Base-by-base conservation (phyloP, 2,113 vertebrate species). In the Muntiacus muntjak region DNA sequence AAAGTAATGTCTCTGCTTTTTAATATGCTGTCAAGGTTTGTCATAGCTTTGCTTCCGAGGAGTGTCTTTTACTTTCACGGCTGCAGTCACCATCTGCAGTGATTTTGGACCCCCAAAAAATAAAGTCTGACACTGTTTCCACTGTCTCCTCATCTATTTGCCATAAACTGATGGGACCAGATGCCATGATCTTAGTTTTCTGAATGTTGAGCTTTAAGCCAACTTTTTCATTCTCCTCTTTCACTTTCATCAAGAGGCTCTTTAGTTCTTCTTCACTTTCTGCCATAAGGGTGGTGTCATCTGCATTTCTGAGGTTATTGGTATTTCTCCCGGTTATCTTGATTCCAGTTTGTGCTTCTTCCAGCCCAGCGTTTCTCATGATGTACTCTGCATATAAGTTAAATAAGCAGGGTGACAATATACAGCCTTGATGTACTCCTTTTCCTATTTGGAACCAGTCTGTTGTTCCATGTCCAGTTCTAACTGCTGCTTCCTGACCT, bases 401-500 rank as follows among this genome's bases (percentile, higher is more conserved):
- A 36, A 71, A 36, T 71, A 36, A 36, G 64, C n/a, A 23, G n/a
- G n/a, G 9, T 36, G n/a, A 71, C 19, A 71, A 36, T 71, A 36
- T 6, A 36, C 2, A 71, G n/a, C 2, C 1, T 36, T 71, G 19
- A 36, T 0, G 0, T 36, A 6, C 9, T 36, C 64, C 64, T 23
- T 36, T 71, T 4, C n/a, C 5, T 1, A 36, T 71, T 11, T 36
- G 19, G 67, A 71, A 36, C 19, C 19, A 71, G 19, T 71, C 64
- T 21, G 9, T 23, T 23, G 67, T 23, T 71, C 67, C n/a, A 71
- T 36, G 19, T 71, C 19, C 67, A 1, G 2, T 36, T 23, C 67
- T 36, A 23, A 71, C n/a, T 71, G 19, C 3, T 36, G 9, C 19
- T 23, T 36, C n/a, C 0, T 71, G 67, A 40, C n/a, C 67, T 71